Evolutionary conservation across 1,140 invertebrate genomes (phyloP).

Genomic region (Holcopasites calliopsidis): DNA sequence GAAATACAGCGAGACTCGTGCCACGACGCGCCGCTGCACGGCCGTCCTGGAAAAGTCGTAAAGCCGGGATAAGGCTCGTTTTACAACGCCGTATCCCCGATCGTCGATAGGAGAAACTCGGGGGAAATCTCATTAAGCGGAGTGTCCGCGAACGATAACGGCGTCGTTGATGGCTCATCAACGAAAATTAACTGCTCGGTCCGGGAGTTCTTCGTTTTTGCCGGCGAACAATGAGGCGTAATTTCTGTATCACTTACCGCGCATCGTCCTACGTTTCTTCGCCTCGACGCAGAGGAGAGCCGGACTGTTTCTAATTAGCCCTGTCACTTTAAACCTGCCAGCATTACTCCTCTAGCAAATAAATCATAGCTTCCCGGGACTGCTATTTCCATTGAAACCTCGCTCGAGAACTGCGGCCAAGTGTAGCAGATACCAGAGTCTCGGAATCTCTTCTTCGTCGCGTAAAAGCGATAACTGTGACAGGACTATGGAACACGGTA

Average conservation of each 20-base stretch:
- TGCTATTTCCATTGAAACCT: too few relatives aligned
- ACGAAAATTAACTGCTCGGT: slow-evolving; percentile 57
- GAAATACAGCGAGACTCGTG: slow-evolving; percentile 23
- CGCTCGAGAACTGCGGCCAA: too few relatives aligned
- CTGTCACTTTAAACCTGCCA: too few relatives aligned
- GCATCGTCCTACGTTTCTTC: too few relatives aligned
- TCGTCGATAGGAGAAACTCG: slow-evolving; percentile 59
- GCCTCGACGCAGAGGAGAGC: too few relatives aligned
- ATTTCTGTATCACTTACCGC: slow-evolving; percentile 29
- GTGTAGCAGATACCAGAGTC: too few relatives aligned
- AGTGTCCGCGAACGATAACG: slow-evolving; percentile 60
- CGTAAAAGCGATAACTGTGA: slow-evolving; percentile 2
- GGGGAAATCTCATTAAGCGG: slow-evolving; percentile 61
- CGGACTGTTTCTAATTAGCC: too few relatives aligned
- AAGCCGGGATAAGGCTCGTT: slow-evolving; percentile 39
- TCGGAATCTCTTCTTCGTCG: too few relatives aligned
- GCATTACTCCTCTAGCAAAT: too few relatives aligned
- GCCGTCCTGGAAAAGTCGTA: slow-evolving; percentile 54
- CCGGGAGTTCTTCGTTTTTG: slow-evolving; percentile 14
- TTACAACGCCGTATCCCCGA: slow-evolving; percentile 35
- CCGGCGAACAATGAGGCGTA: slow-evolving; percentile 46
- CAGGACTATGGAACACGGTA: neutral
- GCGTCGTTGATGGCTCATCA: slow-evolving; percentile 56
- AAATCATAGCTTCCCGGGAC: too few relatives aligned
- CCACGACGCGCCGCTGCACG: neutral